These are phyloP conservation scores for Volucella zonaria DNA, from an alignment of 2,888 invertebrate species.

Conservation along the genomic window DNA sequence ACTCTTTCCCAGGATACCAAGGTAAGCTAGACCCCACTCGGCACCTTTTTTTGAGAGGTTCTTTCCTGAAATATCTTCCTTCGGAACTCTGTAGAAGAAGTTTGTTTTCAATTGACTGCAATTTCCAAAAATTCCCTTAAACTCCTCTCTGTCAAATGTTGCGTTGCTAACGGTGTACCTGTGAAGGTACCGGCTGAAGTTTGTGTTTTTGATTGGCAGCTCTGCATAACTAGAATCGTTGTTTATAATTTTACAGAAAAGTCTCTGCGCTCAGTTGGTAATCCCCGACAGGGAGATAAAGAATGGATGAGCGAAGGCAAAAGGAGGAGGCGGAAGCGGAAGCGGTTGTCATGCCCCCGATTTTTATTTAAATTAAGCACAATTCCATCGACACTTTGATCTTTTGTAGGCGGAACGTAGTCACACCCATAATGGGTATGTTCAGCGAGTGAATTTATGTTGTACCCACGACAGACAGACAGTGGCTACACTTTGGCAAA, in stretches of 20 bases:
- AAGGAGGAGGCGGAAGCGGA: background rate
- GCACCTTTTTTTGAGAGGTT: conserved; percentile 44
- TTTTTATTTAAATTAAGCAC: conserved; percentile 65
- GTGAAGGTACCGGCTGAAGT: background rate
- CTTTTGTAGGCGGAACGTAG: conserved; percentile 48
- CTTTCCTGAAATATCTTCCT: background rate
- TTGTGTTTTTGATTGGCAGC: conserved; percentile 47
- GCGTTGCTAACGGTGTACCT: conserved; percentile 39
- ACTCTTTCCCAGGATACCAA: conserved; percentile 8
- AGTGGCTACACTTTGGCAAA: conserved; percentile 10
- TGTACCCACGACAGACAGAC: conserved; percentile 13
- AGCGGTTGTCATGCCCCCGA: conserved; percentile 38
- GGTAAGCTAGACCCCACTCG: conserved; percentile 6
- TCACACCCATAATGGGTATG: conserved; percentile 56
- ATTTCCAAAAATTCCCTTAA: conserved; percentile 16
- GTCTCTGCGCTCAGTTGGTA: conserved; percentile 12
- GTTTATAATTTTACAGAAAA: conserved; percentile 47
- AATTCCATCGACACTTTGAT: conserved; percentile 69
- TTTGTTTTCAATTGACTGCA: conserved; percentile 33
- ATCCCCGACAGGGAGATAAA: background rate
- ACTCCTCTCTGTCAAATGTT: conserved; percentile 32
- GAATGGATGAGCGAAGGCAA: background rate
- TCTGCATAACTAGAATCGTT: conserved; percentile 30
- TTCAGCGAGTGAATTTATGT: conserved; percentile 45
- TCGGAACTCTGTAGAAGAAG: background rate